Percentiles rank a stretch among this genome's conserved stretches.
phyloP scores from a whole-genome alignment of 2,888 invertebrate species.

The Boloria euphrosyne region DNA sequence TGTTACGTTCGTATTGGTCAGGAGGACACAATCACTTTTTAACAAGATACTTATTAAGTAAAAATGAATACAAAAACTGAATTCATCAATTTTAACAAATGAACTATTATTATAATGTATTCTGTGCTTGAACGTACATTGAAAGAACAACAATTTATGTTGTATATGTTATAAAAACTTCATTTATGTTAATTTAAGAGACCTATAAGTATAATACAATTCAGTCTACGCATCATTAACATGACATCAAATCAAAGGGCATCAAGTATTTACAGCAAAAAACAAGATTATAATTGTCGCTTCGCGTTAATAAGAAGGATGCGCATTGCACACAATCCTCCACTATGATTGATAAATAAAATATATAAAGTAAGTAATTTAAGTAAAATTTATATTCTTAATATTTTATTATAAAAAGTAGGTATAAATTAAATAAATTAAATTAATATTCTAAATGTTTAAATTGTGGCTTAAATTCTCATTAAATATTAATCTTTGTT shows the following conservation, averaged over 20 bases:
- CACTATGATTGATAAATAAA: conserved; percentile 9
- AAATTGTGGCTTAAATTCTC: too few species aligned
- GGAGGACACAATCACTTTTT: too few species aligned
- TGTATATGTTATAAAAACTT: conserved; percentile 14
- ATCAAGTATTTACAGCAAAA: conserved; percentile 42
- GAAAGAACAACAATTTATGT: background rate
- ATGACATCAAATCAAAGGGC: conserved; percentile 43
- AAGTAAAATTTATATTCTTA: background rate
- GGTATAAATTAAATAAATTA: too few species aligned
- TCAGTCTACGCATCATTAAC: conserved; percentile 38
- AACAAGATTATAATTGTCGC: conserved; percentile 41
- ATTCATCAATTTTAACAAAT: too few species aligned
- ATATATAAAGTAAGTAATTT: conserved; percentile 11
- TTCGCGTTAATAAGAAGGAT: conserved; percentile 38
- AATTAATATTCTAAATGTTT: too few species aligned
- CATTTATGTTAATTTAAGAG: conserved; percentile 26
- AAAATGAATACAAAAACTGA: too few species aligned
- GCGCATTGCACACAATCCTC: conserved; percentile 36
- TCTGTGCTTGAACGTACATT: background rate
- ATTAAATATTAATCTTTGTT: too few species aligned
- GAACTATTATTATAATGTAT: too few species aligned
- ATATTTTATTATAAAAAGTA: background rate
- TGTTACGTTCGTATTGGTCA: too few species aligned
- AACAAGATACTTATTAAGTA: too few species aligned
- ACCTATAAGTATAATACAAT: conserved; percentile 36